Conservation (phyloP, 2,888 invertebrate genomes). For the Melinopterus prodromus region DNA sequence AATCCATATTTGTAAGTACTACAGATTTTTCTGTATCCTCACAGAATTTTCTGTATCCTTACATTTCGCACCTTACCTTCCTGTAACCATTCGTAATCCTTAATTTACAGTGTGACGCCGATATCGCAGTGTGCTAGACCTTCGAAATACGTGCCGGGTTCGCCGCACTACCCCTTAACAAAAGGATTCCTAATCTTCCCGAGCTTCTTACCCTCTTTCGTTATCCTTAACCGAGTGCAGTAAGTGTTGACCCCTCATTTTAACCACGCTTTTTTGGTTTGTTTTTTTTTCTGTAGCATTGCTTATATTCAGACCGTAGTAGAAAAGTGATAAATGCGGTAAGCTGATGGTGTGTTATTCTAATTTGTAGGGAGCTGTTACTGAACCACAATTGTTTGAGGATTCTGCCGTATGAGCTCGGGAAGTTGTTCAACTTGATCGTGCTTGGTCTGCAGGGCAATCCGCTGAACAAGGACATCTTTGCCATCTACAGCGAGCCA, state of each 20-base stretch:
- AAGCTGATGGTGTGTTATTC: background rate
- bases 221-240: slow-evolving; percentile 32
- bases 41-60: too few species aligned
- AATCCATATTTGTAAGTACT: too few species aligned
- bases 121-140: slow-evolving; percentile 36
- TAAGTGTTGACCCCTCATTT: slow-evolving; percentile 24
- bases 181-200: slow-evolving; percentile 33
- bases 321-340: background rate
- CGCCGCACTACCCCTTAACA: slow-evolving; percentile 35
- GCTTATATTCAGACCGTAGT: background rate
- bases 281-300: background rate
- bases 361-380: slow-evolving; percentile 82
- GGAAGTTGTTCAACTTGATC: slow-evolving; percentile 96
- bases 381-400: slow-evolving; percentile 94
- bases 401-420: slow-evolving; percentile 94
- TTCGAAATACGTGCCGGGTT: slow-evolving; percentile 33
- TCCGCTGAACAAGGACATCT: slow-evolving; percentile 92
- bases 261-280: background rate
- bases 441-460: slow-evolving; percentile 93
- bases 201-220: slow-evolving; percentile 27
- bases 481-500: slow-evolving; percentile 89
- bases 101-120: slow-evolving; percentile 36
- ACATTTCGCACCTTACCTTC: background rate
- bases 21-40: too few species aligned
- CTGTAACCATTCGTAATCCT: slow-evolving; percentile 5